Evolutionary conservation across 2,888 invertebrate genomes (phyloP), one percentile per base, ranked within the genome.

Genomic region (Spodoptera exigua): DNA sequence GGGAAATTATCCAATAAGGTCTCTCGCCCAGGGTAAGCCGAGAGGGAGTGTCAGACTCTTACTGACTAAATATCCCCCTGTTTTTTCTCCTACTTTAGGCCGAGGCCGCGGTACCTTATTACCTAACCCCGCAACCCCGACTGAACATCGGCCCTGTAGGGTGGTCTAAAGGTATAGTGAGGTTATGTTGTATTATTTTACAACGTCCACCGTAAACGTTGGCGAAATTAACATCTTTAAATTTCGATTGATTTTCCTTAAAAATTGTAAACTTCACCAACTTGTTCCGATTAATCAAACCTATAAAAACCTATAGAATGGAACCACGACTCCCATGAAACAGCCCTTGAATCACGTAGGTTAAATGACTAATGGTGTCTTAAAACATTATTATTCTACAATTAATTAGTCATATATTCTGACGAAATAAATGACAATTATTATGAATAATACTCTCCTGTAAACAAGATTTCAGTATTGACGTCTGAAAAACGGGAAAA

Each of bases 401-500:
- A 18, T n/a, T 45, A 53, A 62, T 74, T 68, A 75, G 47, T 77
- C 70, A 75, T 34, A 58, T 49, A 40, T 71, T 67, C 54, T 48
- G 36, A 63, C 21, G 59, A 68, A 59, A n/a, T n/a, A 18, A n/a
- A 49, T 36, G 41, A 32, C 13, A 54, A n/a, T 55, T 52, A 49
- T n/a, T 52, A 49, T n/a, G 3, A 27, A 43, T 57, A 64, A 66
- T 46, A 34, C 36, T 41, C 36, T 41, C 36, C n/a, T 18, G 45
- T 47, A 59, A 65, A 69, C 53, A 67, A 35, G 55, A 39, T 44
- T 47, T 39, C 16, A 14, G 11, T 13, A n/a, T 53, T 70, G 70
- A 68, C 78, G 70, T 76, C 63, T 75, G 65, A 65, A 70, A 67
- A 69, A 70, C 60, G 77, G 82, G 81, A 79, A 76, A 83, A 81